Conservation (phyloP, 2,113 vertebrate genomes). For the Eidolon helvum region DNA sequence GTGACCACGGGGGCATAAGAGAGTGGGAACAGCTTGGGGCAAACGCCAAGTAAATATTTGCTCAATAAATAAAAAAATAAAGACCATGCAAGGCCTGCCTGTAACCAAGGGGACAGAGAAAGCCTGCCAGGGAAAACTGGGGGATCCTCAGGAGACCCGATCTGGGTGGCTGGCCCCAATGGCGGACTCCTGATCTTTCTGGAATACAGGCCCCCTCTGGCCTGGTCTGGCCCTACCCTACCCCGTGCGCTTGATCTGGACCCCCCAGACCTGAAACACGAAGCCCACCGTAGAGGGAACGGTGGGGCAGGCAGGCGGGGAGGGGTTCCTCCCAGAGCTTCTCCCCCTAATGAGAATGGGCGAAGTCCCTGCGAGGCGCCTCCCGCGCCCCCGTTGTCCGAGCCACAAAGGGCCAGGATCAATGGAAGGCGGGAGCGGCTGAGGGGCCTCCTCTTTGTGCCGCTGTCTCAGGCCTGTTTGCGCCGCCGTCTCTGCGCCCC, state of each 20-base stretch:
- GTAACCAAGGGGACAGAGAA: constrained; percentile 63
- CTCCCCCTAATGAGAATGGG: constrained; percentile 73
- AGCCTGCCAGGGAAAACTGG: background rate
- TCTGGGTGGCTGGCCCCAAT: background rate
- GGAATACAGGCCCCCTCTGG: background rate
- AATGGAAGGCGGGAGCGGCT: constrained; percentile 85
- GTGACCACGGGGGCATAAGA: background rate
- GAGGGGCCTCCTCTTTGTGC: constrained; percentile 86
- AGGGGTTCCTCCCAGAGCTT: background rate
- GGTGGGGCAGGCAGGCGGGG: background rate
- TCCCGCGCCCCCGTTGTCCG: constrained; percentile 82
- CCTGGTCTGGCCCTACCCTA: background rate
- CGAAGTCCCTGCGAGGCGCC: constrained; percentile 83
- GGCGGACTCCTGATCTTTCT: background rate
- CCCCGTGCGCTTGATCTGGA: background rate
- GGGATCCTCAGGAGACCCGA: background rate
- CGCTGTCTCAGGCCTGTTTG: constrained; percentile 90
- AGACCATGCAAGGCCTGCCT: background rate
- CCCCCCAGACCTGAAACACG: background rate
- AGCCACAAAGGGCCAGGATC: constrained; percentile 85
- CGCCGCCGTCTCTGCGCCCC: constrained; percentile 87
- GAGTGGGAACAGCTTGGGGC: constrained; percentile 62
- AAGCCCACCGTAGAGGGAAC: background rate
- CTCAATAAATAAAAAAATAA: constrained; percentile 58
- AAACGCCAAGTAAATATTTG: constrained; percentile 75